Percentiles rank a stretch among this genome's conserved stretches.
phyloP scores from a whole-genome alignment of 1,140 invertebrate genomes.

The Drosophila parvula region DNA sequence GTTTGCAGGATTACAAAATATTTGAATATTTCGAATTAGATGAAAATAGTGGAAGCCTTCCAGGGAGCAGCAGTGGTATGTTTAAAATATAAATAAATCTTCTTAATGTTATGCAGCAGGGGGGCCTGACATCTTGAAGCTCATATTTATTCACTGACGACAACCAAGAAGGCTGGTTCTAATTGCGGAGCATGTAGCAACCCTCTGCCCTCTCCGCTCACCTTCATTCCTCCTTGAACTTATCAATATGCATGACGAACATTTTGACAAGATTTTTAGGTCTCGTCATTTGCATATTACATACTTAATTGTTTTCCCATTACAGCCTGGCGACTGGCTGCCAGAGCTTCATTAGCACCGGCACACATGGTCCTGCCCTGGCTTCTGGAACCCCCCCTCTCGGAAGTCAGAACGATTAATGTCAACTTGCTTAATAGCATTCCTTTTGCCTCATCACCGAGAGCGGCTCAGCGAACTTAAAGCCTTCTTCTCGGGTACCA shows the following conservation, averaged over 20 bases:
- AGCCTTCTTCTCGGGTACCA: slow-evolving; percentile 30
- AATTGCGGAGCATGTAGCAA: slow-evolving; percentile 22
- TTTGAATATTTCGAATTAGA: too few relatives aligned
- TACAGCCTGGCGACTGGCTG: slow-evolving; percentile 46
- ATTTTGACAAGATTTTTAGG: slow-evolving; percentile 57
- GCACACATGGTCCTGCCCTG: slow-evolving; percentile 18
- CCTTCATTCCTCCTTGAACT: slow-evolving; percentile 27
- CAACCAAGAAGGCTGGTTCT: slow-evolving; percentile 15
- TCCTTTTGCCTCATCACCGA: slow-evolving; percentile 61
- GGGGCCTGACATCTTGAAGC: neutral
- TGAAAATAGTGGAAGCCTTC: neutral
- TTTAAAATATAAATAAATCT: neutral
- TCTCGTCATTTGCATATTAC: slow-evolving; percentile 69
- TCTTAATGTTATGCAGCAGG: neutral
- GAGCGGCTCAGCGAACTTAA: slow-evolving; percentile 65
- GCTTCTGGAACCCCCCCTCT: neutral
- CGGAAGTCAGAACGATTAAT: slow-evolving; percentile 79
- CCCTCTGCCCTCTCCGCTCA: neutral
- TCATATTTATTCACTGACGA: slow-evolving; percentile 28
- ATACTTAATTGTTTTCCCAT: slow-evolving; percentile 81
- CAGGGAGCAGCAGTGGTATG: neutral
- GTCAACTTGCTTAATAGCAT: slow-evolving; percentile 82
- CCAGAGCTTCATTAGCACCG: slow-evolving; percentile 53
- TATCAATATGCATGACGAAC: slow-evolving; percentile 62
- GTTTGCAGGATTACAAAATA: too few relatives aligned